A percentile compares a stretch with the other conserved stretches of the same genome.
Conservation (phyloP, 2,113 vertebrate genomes). For the Toxotes jaculatrix region DNA sequence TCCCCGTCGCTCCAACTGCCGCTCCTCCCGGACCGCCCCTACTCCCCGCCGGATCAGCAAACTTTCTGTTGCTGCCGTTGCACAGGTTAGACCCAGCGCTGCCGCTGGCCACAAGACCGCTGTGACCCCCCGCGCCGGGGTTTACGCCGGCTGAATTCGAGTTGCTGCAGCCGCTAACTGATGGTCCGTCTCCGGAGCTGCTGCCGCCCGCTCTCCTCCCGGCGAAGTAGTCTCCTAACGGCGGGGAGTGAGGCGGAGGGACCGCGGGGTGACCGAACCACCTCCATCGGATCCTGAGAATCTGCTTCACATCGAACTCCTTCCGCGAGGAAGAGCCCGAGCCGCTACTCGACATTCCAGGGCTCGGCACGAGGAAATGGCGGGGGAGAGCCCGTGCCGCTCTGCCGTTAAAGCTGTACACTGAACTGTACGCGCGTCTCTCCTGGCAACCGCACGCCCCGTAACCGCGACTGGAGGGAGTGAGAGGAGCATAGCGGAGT, state of each 20-base stretch:
- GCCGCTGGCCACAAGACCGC: constrained; percentile 75
- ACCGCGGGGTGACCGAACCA: constrained; percentile 96
- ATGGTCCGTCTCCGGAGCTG: constrained; percentile 78
- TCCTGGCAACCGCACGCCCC: constrained; percentile 90
- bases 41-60: constrained; percentile 85
- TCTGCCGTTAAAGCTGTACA: constrained; percentile 48
- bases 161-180: constrained; percentile 83
- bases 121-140: constrained; percentile 49
- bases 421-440: constrained; percentile 81
- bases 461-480: constrained; percentile 67
- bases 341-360: constrained; percentile 92
- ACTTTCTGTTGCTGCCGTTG: constrained; percentile 87
- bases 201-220: constrained; percentile 79
- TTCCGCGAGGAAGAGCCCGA: constrained; percentile 88
- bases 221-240: constrained; percentile 87
- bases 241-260: constrained; percentile 86
- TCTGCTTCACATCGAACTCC: constrained; percentile 99
- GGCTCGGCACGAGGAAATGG: constrained; percentile 74
- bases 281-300: constrained; percentile 97
- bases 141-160: constrained; percentile 66
- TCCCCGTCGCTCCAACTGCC: constrained; percentile 66
- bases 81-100: constrained; percentile 81
- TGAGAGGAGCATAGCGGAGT: constrained; percentile 45
- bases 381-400: constrained; percentile 74
- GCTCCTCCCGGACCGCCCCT: constrained; percentile 67